Percentiles rank a stretch among this genome's conserved stretches.
These are phyloP conservation scores for Calephelis perditalis DNA, from an alignment of 2,888 invertebrate species.

Conservation along the genomic window DNA sequence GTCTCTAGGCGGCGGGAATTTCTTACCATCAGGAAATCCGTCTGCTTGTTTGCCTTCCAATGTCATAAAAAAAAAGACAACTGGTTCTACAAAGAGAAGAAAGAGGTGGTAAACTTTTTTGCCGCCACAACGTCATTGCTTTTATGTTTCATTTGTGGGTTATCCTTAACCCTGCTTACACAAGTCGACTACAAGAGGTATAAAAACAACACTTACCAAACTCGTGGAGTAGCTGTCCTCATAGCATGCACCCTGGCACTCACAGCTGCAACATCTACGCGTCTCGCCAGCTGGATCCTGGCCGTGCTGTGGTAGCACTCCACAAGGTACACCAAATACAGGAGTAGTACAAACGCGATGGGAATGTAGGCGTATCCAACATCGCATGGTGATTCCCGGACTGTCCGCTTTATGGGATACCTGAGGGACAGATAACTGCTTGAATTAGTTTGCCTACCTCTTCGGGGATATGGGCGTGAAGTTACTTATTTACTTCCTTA, in stretches of 20 bases:
- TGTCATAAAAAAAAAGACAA: no score
- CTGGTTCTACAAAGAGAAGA: no score
- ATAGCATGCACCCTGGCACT: slow-evolving; percentile 81
- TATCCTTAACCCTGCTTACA: no score
- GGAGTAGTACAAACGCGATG: slow-evolving; percentile 86
- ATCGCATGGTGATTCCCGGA: slow-evolving; percentile 86
- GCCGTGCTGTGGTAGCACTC: slow-evolving; percentile 91
- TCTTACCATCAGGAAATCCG: no score
- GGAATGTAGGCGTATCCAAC: slow-evolving; percentile 91
- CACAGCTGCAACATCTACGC: slow-evolving; percentile 82
- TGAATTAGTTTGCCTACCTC: no score
- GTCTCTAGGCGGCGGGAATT: no score
- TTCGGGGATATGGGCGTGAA: no score
- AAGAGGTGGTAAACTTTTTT: no score
- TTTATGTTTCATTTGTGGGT: no score
- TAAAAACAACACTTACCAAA: slow-evolving; percentile 77
- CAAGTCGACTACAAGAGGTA: neutral
- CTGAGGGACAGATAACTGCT: slow-evolving; percentile 46
- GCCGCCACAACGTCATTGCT: neutral
- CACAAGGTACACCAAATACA: slow-evolving; percentile 89
- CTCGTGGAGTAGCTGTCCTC: slow-evolving; percentile 84
- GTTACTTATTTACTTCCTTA: no score
- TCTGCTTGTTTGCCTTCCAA: no score
- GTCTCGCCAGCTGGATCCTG: slow-evolving; percentile 81
- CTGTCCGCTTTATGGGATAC: slow-evolving; percentile 80